phyloP scores from a whole-genome alignment of 2,888 invertebrate genomes.

The Drosophila birchii region DNA sequence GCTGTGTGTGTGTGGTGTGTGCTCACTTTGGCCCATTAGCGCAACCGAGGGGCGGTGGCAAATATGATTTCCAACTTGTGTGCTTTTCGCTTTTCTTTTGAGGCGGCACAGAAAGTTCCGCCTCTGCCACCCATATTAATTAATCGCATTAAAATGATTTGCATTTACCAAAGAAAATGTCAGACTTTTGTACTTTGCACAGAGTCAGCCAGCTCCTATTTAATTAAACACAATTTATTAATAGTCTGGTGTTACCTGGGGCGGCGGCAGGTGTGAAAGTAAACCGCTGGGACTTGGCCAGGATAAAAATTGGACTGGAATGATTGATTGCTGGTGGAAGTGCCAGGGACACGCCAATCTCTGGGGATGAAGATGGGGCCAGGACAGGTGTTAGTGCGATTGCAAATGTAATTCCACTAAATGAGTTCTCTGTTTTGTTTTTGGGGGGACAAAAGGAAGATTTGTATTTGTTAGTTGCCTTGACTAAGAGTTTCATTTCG shows the following conservation, averaged over 20 bases:
- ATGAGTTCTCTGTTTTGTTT: conserved; percentile 59
- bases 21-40: conserved; percentile 30
- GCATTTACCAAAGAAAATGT: conserved; percentile 29
- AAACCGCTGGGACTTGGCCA: conserved; percentile 42
- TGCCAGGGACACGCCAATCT: conserved; percentile 26
- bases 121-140: conserved; percentile 55
- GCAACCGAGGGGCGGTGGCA: conserved; percentile 16
- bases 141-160: conserved; percentile 69
- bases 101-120: conserved; percentile 45
- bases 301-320: conserved; percentile 60
- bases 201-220: conserved; percentile 15
- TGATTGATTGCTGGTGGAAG: conserved; percentile 58
- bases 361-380: conserved; percentile 21
- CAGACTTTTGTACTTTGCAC: conserved; percentile 25
- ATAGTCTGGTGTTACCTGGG: conserved; percentile 37
- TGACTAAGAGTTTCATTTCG: conserved; percentile 9
- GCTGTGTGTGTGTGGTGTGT: conserved; percentile 28
- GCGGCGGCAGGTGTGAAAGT: conserved; percentile 17
- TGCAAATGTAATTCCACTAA: conserved; percentile 67
- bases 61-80: conserved; percentile 59
- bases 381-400: conserved; percentile 60
- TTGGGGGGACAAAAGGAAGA: conserved; percentile 33
- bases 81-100: conserved; percentile 52
- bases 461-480: conserved; percentile 23
- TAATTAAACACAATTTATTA: conserved; percentile 52